Conservation (phyloP, 1,140 invertebrate species). For the Diprion similis region DNA sequence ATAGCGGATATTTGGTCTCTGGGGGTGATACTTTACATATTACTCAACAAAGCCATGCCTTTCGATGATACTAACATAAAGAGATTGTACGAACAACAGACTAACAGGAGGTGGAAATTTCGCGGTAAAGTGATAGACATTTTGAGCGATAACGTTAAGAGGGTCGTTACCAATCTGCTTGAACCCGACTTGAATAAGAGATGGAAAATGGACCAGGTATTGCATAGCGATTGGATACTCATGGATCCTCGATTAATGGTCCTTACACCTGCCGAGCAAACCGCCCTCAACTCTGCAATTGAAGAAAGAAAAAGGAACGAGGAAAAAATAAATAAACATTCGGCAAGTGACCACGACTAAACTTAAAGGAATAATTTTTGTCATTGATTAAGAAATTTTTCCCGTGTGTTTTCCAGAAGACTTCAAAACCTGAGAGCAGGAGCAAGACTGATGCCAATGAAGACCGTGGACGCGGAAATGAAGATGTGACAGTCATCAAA, state of each 20-base stretch:
- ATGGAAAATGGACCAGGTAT: slow-evolving; percentile 63
- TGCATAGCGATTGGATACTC: slow-evolving; percentile 66
- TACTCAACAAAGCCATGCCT: slow-evolving; percentile 80
- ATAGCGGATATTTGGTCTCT: slow-evolving; percentile 74
- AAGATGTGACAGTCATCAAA: slow-evolving; percentile 23
- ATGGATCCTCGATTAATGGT: slow-evolving; percentile 65
- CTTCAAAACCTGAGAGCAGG: not conserved
- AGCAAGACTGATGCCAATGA: not conserved
- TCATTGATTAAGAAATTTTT: too few relatives aligned
- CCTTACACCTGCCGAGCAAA: slow-evolving; percentile 42
- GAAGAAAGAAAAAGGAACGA: slow-evolving; percentile 41
- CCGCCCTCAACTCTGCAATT: slow-evolving; percentile 44
- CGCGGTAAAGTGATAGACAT: slow-evolving; percentile 65
- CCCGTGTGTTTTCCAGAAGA: not conserved
- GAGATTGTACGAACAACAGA: slow-evolving; percentile 74
- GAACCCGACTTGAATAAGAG: slow-evolving; percentile 71
- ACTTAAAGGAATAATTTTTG: not conserved
- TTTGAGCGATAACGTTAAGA: slow-evolving; percentile 65
- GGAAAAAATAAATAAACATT: slow-evolving; percentile 32
- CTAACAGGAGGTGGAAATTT: slow-evolving; percentile 71
- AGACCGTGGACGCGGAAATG: slow-evolving; percentile 10
- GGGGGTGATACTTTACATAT: slow-evolving; percentile 74
- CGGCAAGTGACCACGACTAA: not conserved
- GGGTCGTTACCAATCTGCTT: slow-evolving; percentile 64
- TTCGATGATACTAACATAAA: slow-evolving; percentile 80